A percentile compares a stretch with the other conserved stretches of the same genome.
phyloP scores from a whole-genome alignment of 1,140 invertebrate species.

The Eupeodes corollae region DNA sequence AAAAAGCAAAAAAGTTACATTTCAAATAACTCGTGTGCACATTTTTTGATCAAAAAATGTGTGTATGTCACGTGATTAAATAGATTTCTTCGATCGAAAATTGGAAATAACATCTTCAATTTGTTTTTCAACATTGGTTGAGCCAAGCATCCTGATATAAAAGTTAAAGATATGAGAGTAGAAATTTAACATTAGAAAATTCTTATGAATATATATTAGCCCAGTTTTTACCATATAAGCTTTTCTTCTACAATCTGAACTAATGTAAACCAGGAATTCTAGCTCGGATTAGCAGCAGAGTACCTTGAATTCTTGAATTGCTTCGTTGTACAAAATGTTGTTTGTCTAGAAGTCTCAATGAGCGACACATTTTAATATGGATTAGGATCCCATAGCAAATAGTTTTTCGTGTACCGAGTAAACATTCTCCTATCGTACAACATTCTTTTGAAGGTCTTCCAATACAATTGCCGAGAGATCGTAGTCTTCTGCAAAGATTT shows the following conservation, averaged over 20 bases:
- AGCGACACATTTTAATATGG: slow-evolving; percentile 45
- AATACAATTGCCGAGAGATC: no score
- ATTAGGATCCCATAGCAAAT: slow-evolving; percentile 16
- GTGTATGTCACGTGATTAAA: no score
- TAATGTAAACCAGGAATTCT: slow-evolving; percentile 24
- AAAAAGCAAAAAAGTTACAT: no score
- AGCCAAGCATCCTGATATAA: slow-evolving; percentile 18
- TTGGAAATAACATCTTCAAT: slow-evolving; percentile 16
- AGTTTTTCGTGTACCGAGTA: slow-evolving; percentile 30
- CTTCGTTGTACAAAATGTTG: slow-evolving; percentile 53
- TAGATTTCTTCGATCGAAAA: slow-evolving; percentile 22
- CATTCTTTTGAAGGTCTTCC: no score
- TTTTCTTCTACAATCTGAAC: slow-evolving; percentile 24
- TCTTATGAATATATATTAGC: neutral
- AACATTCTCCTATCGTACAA: slow-evolving; percentile 33
- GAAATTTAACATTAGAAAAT: neutral
- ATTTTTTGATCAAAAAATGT: no score
- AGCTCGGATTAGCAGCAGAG: no score
- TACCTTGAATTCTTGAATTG: no score
- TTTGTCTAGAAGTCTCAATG: slow-evolving; percentile 58
- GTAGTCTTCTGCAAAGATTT: no score
- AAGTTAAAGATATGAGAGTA: slow-evolving; percentile 15
- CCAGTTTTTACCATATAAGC: slow-evolving; percentile 23
- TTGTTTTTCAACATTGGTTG: slow-evolving; percentile 13
- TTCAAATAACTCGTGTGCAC: no score